Evolutionary conservation across 2,888 invertebrate species (phyloP).

Genomic region (Agrotis puta): DNA sequence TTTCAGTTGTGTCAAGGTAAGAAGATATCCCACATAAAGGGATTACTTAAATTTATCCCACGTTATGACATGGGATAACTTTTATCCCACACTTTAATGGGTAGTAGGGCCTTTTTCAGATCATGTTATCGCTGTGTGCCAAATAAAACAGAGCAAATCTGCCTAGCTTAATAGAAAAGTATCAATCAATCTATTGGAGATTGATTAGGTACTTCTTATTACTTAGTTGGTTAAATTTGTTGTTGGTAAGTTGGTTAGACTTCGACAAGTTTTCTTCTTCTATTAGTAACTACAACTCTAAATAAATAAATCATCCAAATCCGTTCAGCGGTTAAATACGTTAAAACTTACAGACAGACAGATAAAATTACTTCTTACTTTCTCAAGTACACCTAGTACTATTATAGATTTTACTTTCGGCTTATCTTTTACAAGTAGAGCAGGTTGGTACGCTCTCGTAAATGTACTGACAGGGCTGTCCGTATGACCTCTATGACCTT

Average conservation of each 20-base stretch:
- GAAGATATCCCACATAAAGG: neutral
- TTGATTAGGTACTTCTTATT: no score
- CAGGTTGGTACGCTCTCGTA: conserved; percentile 25
- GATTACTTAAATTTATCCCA: neutral
- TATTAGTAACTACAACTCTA: no score
- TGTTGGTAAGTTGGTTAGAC: no score
- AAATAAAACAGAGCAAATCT: no score
- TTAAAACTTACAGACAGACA: neutral
- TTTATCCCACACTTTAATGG: no score
- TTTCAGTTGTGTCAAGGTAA: neutral
- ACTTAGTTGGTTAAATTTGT: no score
- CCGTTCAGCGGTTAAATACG: neutral
- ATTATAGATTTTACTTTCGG: neutral
- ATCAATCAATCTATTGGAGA: no score
- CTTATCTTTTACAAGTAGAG: conserved; percentile 33
- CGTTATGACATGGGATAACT: neutral
- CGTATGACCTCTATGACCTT: conserved; percentile 27
- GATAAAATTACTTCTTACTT: neutral
- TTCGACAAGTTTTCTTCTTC: no score
- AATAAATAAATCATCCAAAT: neutral
- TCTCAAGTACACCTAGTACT: neutral
- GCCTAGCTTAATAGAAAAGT: no score
- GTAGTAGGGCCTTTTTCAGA: no score
- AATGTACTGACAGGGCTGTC: conserved; percentile 16
- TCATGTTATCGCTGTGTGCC: no score